Percentiles rank a stretch among this genome's conserved stretches.
These are phyloP conservation scores for Chymomyza amoena DNA, from an alignment of 2,888 invertebrate species.

Conservation along the genomic window DNA sequence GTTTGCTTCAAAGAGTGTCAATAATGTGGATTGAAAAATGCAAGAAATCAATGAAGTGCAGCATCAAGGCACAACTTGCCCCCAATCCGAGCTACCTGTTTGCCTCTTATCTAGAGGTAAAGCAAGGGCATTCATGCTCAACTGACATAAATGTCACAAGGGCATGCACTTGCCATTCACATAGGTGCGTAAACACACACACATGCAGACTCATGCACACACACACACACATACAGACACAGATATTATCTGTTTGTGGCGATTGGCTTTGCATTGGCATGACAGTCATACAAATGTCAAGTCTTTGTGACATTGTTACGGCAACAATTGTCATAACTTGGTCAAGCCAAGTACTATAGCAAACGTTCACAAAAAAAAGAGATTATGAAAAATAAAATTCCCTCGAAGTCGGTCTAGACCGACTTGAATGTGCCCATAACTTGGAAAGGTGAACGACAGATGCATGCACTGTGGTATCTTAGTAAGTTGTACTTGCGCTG, in stretches of 20 bases:
- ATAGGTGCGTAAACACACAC: conserved; percentile 1
- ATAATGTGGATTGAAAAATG: conserved; percentile 14
- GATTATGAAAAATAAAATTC: background rate
- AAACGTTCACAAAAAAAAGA: background rate
- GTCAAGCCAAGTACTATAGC: background rate
- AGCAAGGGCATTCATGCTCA: conserved; percentile 8
- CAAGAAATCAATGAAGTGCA: conserved; percentile 8
- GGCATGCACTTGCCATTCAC: conserved; percentile 18
- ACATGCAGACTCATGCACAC: no score
- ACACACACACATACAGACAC: background rate
- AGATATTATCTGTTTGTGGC: background rate
- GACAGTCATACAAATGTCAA: background rate
- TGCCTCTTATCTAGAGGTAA: background rate
- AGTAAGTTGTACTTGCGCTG: no score
- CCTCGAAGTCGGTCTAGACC: no score
- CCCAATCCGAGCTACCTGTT: background rate
- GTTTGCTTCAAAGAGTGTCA: conserved; percentile 1
- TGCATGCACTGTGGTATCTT: no score
- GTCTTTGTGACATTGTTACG: background rate
- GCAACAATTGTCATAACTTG: conserved; percentile 6
- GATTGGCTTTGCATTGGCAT: background rate
- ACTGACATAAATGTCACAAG: conserved; percentile 13
- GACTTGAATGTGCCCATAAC: no score
- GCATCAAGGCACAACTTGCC: background rate
- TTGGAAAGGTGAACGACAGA: no score